These are phyloP conservation scores for Samia ricini DNA, from an alignment of 1,140 invertebrate genomes.

Conservation along the genomic window DNA sequence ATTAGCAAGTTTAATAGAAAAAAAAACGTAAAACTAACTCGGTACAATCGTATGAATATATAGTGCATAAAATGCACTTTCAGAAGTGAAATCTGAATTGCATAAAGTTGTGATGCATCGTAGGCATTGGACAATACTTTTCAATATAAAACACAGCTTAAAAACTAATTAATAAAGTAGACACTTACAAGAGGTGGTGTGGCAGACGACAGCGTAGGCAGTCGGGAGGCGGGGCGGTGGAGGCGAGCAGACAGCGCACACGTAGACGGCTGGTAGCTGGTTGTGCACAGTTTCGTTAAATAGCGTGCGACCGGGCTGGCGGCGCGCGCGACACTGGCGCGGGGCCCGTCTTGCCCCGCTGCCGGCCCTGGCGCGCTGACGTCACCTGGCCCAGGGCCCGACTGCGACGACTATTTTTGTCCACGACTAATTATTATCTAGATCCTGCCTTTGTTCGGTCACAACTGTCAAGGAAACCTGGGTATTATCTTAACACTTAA, in stretches of 20 bases:
- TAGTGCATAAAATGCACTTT: conserved; percentile 8
- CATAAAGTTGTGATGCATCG: conserved; percentile 41
- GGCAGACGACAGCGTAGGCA: conserved; percentile 30
- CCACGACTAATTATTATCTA: conserved; percentile 72
- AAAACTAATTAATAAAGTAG: conserved; percentile 11
- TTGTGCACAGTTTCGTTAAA: conserved; percentile 31
- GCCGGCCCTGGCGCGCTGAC: conserved; percentile 68
- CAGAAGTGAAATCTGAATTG: conserved; percentile 63
- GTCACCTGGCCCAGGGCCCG: conserved; percentile 75
- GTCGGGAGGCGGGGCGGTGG: conserved; percentile 29
- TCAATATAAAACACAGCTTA: conserved; percentile 18
- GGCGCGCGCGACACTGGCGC: conserved; percentile 74
- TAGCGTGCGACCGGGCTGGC: conserved; percentile 66
- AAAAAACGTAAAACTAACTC: neutral
- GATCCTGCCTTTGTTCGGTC: conserved; percentile 68
- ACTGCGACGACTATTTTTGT: conserved; percentile 70
- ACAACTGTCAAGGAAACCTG: conserved; percentile 65
- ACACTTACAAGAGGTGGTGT: conserved; percentile 37
- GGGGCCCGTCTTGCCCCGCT: conserved; percentile 75
- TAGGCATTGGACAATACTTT: conserved; percentile 39
- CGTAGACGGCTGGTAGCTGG: conserved; percentile 32
- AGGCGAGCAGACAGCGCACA: conserved; percentile 30
- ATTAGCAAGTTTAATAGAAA: neutral
- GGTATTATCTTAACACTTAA: conserved; percentile 39
- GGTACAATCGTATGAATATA: neutral